Evolutionary conservation across 2,113 vertebrate genomes (phyloP).

Genomic region (Aplodontia rufa): DNA sequence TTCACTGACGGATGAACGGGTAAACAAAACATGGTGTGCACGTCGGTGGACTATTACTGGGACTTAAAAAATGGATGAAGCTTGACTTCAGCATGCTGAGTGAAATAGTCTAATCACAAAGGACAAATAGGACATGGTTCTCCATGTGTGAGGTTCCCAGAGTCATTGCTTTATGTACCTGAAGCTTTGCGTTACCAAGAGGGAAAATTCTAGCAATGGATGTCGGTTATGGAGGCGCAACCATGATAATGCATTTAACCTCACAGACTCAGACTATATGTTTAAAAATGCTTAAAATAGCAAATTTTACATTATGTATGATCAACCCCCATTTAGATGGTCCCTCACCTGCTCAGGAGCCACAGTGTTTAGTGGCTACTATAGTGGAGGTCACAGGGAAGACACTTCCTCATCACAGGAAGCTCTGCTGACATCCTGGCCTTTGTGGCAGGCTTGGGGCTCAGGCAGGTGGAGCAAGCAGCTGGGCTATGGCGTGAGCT

Average conservation of each 20-base stretch:
- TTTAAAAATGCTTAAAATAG: not conserved
- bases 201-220: not conserved
- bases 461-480: accelerated
- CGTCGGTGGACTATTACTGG: accelerated
- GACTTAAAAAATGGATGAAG: not conserved
- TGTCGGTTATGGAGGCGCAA: too few species aligned
- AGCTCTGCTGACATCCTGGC: accelerated
- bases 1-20: accelerated
- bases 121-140: accelerated
- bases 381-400: accelerated
- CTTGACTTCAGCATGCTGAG: accelerated
- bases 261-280: accelerated
- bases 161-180: too few species aligned
- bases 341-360: not conserved
- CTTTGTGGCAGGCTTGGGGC: too few species aligned
- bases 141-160: accelerated
- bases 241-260: accelerated
- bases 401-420: accelerated
- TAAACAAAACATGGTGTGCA: accelerated
- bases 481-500: accelerated
- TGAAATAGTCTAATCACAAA: not conserved
- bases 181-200: not conserved
- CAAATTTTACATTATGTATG: too few species aligned
- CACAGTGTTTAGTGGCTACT: not conserved
- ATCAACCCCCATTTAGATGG: not conserved